Evolutionary conservation across 2,888 invertebrate species (phyloP), one percentile per base, ranked within the genome.

Genomic region (Creontiades dilutus): DNA sequence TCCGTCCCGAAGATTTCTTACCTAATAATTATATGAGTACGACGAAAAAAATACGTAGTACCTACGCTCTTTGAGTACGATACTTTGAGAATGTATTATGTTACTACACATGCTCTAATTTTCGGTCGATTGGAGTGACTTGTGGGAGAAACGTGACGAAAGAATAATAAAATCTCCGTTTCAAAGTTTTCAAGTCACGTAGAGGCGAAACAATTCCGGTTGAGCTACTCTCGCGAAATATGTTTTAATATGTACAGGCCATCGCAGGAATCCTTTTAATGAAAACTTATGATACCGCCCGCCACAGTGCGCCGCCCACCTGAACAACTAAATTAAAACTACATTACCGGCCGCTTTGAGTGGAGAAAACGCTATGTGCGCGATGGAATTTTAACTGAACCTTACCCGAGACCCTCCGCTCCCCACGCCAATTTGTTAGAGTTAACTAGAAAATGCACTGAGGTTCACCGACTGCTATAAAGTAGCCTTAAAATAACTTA

Each of bases 401-500:
- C 12, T 12, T 5, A 68, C 12, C 3, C 23, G 27, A 9, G 23
- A 12, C 61, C 19, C 61, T 19, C 61, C 23, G 16, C 23, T 68
- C 23, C 13, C 23, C 68, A 23, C 68, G 23, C 23, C 68, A 68
- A 23, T 68, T 68, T 1, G 68, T 68, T 68, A 68, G 68, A 68
- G 68, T 68, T 68, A 68, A 68, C 23, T 68, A 19, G 61, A 68
- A 68, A 68, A 68, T 5, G 68, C 68, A 68, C 68, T 68, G 23
- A 23, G 68, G 68, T 23, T 68, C 68, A 23, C 68, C 23, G 23
- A 68, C 68, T 68, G 68, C 68, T 68, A 68, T 68, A 68, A 68
- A 68, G 68, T 68, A 68, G 68, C 68, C 68, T 68, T 68, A 68
- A 68, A 68, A 68, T 68, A 68, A 68, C 68, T 23, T 68, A 68